A percentile compares a stretch with the other conserved stretches of the same genome.
Evolutionary conservation across 1,140 invertebrate genomes (phyloP).

Genomic region (Ceratoteleas bidentatus): DNA sequence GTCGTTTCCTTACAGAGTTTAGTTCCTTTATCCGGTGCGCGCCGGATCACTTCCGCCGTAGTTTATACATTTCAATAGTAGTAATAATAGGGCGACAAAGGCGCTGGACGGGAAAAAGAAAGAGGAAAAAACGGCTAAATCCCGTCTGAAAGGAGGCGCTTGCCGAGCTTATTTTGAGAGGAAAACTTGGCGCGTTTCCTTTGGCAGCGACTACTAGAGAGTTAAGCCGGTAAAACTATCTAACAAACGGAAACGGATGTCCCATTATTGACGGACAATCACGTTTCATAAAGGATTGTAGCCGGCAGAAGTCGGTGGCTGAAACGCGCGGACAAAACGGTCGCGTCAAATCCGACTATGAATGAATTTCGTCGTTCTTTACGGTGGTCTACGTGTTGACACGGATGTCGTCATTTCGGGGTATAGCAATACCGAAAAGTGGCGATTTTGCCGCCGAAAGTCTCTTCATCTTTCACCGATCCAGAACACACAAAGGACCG

Average conservation of each 20-base stretch:
- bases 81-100: not conserved
- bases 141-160: conserved; percentile 42
- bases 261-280: conserved; percentile 55
- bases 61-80: too few species aligned
- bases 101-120: not conserved
- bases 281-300: conserved; percentile 46
- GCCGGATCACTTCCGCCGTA: too few species aligned
- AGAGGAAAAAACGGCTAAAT: conserved; percentile 46
- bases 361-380: not conserved
- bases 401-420: too few species aligned
- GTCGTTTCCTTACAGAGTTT: too few species aligned
- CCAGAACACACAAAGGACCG: too few species aligned
- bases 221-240: conserved; percentile 19
- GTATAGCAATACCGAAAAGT: too few species aligned
- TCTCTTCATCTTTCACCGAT: too few species aligned
- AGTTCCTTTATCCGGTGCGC: too few species aligned
- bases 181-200: conserved; percentile 51
- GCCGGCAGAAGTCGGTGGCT: conserved; percentile 24
- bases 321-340: conserved; percentile 21
- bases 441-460: too few species aligned
- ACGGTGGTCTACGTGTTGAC: not conserved
- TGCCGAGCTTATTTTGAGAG: conserved; percentile 61
- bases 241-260: conserved; percentile 58
- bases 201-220: conserved; percentile 23
- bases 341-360: too few species aligned